Percentiles rank a stretch among this genome's conserved stretches.
These are phyloP conservation scores for Drosophila nr. medialis DNA, from an alignment of 2,888 invertebrate genomes.

Conservation along the genomic window DNA sequence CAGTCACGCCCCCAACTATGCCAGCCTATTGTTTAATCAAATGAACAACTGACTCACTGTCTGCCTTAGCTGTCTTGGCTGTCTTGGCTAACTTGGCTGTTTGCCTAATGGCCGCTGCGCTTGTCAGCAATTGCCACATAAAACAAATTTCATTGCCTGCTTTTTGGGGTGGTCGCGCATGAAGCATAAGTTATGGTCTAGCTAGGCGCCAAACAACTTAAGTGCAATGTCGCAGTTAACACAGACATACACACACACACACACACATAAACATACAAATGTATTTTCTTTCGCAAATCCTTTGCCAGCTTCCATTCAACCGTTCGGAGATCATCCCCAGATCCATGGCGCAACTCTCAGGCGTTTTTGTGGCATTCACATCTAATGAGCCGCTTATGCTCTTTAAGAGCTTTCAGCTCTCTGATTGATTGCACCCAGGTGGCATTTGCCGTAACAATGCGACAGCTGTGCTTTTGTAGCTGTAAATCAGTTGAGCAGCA, in stretches of 20 bases:
- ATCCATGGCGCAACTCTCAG: not conserved
- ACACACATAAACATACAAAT: not conserved
- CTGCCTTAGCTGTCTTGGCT: not conserved
- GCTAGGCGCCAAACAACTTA: constrained; percentile 37
- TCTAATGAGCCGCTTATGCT: constrained; percentile 51
- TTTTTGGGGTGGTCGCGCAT: constrained; percentile 27
- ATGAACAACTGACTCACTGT: constrained; percentile 13
- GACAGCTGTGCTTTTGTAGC: constrained; percentile 25
- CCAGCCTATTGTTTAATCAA: constrained; percentile 1
- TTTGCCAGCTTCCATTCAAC: not conserved
- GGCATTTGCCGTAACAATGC: constrained; percentile 17
- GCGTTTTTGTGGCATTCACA: constrained; percentile 26
- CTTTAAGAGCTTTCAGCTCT: constrained; percentile 40
- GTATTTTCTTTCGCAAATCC: constrained; percentile 29
- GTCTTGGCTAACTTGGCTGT: constrained; percentile 28
- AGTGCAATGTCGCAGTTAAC: constrained; percentile 37
- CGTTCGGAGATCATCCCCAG: constrained; percentile 8
- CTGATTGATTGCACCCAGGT: constrained; percentile 58
- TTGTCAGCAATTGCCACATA: constrained; percentile 57
- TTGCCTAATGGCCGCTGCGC: constrained; percentile 52
- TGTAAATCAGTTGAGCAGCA: constrained; percentile 38
- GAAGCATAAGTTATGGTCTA: constrained; percentile 29
- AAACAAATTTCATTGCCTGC: constrained; percentile 68
- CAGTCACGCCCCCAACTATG: constrained; percentile 12
- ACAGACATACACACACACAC: constrained; percentile 7